These are phyloP conservation scores for Drosophila quinaria DNA, from an alignment of 2,888 invertebrate genomes.

Conservation along the genomic window DNA sequence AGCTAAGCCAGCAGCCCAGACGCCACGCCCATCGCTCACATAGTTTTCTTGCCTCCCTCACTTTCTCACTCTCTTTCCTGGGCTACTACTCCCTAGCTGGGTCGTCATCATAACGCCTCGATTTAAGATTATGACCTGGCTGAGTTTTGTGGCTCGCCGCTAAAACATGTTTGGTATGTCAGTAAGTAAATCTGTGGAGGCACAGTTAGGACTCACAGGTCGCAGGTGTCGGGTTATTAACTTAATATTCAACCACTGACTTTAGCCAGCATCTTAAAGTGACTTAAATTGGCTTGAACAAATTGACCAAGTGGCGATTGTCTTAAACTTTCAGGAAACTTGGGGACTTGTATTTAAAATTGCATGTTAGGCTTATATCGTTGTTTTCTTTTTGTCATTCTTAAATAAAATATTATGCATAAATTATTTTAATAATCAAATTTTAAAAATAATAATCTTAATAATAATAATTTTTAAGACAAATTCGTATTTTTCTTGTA, in stretches of 20 bases:
- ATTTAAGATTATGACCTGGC: slow-evolving; percentile 79
- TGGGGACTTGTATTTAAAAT: neutral
- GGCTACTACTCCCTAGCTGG: neutral
- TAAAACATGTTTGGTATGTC: slow-evolving; percentile 55
- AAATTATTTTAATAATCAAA: too few species aligned
- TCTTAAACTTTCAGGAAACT: neutral
- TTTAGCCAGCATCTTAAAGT: slow-evolving; percentile 14
- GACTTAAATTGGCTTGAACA: slow-evolving; percentile 29
- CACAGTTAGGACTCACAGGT: slow-evolving; percentile 29
- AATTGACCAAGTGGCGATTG: slow-evolving; percentile 10
- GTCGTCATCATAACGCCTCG: slow-evolving; percentile 70
- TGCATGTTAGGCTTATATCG: too few species aligned
- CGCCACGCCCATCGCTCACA: slow-evolving; percentile 27
- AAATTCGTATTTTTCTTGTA: too few species aligned
- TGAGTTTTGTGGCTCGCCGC: slow-evolving; percentile 75
- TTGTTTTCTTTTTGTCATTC: too few species aligned
- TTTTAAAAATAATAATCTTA: too few species aligned
- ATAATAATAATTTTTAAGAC: too few species aligned
- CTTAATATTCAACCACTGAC: slow-evolving; percentile 35
- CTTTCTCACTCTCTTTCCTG: neutral
- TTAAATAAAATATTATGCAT: too few species aligned
- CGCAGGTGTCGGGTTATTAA: slow-evolving; percentile 53
- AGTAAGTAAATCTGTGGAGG: slow-evolving; percentile 70
- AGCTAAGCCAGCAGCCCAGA: slow-evolving; percentile 33
- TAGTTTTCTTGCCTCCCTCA: slow-evolving; percentile 41